These are phyloP conservation scores for Hemistola chrysoprasaria DNA, from an alignment of 2,888 invertebrate genomes.

Conservation along the genomic window DNA sequence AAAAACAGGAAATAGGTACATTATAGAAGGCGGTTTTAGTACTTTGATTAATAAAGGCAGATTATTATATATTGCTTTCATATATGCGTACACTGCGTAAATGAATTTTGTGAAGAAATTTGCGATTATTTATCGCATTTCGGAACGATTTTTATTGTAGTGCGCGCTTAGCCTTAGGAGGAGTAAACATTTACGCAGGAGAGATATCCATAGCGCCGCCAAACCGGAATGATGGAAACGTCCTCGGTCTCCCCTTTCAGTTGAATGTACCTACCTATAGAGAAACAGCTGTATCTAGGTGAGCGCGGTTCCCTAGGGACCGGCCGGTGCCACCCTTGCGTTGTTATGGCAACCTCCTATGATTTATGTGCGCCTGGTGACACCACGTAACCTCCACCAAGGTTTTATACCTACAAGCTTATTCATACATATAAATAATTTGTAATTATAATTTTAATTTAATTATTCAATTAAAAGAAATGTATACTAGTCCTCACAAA, in stretches of 20 bases:
- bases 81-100: no score
- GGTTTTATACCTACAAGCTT: no score
- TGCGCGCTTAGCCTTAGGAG: neutral
- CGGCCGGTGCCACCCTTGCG: conserved; percentile 53
- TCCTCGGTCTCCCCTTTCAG: conserved; percentile 48
- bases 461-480: no score
- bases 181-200: conserved; percentile 2
- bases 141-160: no score
- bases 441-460: no score
- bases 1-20: no score
- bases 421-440: conserved; percentile 5
- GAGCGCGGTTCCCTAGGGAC: conserved; percentile 51
- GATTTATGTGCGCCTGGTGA: conserved; percentile 66
- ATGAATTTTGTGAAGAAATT: no score
- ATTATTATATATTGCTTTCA: no score
- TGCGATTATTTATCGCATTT: no score
- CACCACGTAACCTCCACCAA: conserved; percentile 27
- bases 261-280: conserved; percentile 49
- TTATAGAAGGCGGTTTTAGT: no score
- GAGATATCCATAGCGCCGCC: conserved; percentile 31
- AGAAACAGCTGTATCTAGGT: conserved; percentile 57
- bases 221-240: conserved; percentile 49
- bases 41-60: no score
- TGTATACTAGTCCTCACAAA: no score
- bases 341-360: conserved; percentile 62